Conservation (phyloP, 2,888 invertebrate species). For the Antitype chi region DNA sequence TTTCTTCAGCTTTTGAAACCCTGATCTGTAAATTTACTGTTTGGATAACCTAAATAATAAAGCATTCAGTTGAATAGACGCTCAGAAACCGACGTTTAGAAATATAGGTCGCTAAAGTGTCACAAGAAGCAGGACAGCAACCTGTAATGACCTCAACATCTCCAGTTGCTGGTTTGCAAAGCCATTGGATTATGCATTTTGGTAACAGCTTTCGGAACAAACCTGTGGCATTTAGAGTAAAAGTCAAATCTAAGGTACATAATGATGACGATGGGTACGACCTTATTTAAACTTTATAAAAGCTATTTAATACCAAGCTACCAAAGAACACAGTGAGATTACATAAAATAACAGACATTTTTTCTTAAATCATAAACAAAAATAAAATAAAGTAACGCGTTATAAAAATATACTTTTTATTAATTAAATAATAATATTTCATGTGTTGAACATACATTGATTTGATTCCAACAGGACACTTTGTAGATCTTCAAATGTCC, state of each 20-base stretch:
- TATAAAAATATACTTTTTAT: slow-evolving; percentile 6
- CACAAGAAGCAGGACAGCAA: slow-evolving; percentile 15
- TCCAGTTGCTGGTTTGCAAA: not conserved
- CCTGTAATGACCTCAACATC: slow-evolving; percentile 32
- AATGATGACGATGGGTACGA: not conserved
- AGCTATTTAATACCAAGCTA: not conserved
- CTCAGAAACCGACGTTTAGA: slow-evolving; percentile 5
- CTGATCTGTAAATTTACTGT: not conserved
- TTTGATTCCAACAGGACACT: not conserved
- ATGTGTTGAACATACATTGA: not conserved
- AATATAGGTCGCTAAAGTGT: slow-evolving; percentile 30
- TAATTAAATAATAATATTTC: not conserved
- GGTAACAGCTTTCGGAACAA: not conserved
- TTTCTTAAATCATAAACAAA: not conserved
- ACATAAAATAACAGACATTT: not conserved
- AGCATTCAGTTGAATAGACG: slow-evolving; percentile 1
- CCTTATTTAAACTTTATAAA: not conserved
- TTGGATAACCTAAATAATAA: not conserved
- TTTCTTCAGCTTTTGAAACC: not conserved
- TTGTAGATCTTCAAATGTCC: not conserved
- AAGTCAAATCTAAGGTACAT: not conserved
- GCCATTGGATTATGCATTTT: slow-evolving; percentile 5
- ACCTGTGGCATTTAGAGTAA: not conserved
- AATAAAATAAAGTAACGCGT: not conserved
- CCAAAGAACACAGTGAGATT: not conserved